Percentiles rank a stretch among this genome's conserved stretches.
Conservation (phyloP, 2,113 vertebrate species). For the Grantiella picta region DNA sequence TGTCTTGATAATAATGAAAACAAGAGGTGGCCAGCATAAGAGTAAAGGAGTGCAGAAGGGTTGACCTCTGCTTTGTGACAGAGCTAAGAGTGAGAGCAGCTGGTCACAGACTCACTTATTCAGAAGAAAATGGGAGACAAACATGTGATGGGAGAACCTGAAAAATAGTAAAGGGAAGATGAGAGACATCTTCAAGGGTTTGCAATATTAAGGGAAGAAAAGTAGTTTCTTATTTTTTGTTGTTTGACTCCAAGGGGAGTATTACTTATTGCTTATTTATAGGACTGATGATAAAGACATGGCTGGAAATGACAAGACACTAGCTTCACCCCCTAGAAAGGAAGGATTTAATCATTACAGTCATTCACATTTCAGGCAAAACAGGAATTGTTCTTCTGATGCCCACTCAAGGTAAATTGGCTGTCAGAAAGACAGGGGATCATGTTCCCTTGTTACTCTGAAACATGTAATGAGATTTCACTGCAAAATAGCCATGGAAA, state of each 20-base stretch:
- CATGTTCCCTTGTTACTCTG: background rate
- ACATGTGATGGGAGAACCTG: background rate
- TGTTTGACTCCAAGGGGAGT: background rate
- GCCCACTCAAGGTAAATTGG: background rate
- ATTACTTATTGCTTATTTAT: background rate
- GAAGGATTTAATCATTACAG: background rate
- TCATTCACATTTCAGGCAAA: background rate
- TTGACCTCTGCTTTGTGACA: background rate
- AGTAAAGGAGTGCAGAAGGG: background rate
- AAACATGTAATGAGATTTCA: background rate
- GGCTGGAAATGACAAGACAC: background rate
- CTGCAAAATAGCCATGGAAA: background rate
- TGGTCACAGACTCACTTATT: background rate
- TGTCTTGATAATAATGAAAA: background rate
- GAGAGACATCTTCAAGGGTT: background rate
- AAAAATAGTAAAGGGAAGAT: background rate
- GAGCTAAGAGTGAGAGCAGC: background rate
- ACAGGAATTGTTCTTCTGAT: background rate
- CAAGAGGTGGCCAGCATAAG: background rate
- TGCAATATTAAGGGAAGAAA: background rate
- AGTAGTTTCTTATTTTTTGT: background rate
- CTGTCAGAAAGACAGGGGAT: background rate
- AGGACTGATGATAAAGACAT: background rate
- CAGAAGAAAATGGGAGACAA: background rate
- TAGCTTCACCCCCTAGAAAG: background rate